Evolutionary conservation across 23 tunicate genomes (phyloP), one percentile per base, ranked within the genome.

Genomic region (Corella eumyota): DNA sequence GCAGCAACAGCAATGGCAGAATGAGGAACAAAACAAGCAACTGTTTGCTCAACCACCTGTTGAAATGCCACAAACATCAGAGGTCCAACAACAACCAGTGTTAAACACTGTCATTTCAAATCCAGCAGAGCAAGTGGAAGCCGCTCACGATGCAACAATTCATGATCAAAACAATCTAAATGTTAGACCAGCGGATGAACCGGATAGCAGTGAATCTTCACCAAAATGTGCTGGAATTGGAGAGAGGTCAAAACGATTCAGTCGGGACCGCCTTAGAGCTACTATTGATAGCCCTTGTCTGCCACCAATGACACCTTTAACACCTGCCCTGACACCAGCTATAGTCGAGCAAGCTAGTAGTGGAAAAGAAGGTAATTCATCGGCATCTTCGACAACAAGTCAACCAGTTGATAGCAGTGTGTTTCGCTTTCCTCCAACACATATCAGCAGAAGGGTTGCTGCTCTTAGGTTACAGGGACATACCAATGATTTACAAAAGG

Each of bases 221-320:
- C 63, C 56, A 19, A 52, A 69, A 64, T 74, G 77, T 48, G 94
- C 94, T 26, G 56, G 83, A 11, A 84, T 84, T 27, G 64, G 60
- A 0, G 29, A 60, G 22, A 36, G 78, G 29, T 54, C 72, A 27
- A 85, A 85, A 50, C 95, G 95, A 26, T 76, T 76, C 30, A 85
- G 95, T 65, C 79, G 95, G 0, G 85, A 77, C 57, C 35, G 95
- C 19, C 70, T 85, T 26, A 60, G 71, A 17, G 95, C 85, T 2
- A 85, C 75, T 15, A 77, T 85, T n/a, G 95, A 85, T 49, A 85
- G 95, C 62, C 95, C 95, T 0, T 58, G 65, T 44, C 34, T 84
- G 27, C 72, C 85, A 34, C 80, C 85, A 5, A 69, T 77, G 68
- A 85, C 94, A 32, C 94, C 94, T 1, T 69, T 81, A 1, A 81